Evolutionary conservation across 2,888 invertebrate genomes (phyloP), one percentile per base, ranked within the genome.

Genomic region (Folsomia manolachei): DNA sequence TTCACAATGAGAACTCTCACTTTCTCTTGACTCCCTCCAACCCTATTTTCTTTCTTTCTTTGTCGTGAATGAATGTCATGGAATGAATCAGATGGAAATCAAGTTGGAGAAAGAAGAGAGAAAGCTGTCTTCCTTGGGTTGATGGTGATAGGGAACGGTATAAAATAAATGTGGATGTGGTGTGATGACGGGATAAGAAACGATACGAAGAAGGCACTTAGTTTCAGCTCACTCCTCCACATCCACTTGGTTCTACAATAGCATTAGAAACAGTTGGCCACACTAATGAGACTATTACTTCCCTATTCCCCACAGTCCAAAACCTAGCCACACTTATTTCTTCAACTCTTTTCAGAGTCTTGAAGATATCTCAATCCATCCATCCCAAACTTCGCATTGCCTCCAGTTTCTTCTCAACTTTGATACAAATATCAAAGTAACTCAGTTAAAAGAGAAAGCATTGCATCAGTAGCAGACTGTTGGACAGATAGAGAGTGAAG

Each of bases 231-330:
- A 56, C 19, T 56, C 56, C 21, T 56, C 21, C 21, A 56, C 56
- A 19, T 56, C 4, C 56, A 19, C 21, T 19, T 56, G 21, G 51
- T 51, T 51, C 9, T n/a, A 56, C 56, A 56, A 56, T 56, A 21
- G 66, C 74, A 74, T 74, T 74, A 74, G 71, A 71, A 74, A 74
- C 74, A 74, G 74, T 74, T 74, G 74, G 74, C 71, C 71, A 69
- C 69, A 66, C 69, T 74, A 71, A 74, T 71, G 74, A 74, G 74
- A 74, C 74, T 71, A 74, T 74, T 74, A 74, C 74, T 71, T 74
- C 71, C 74, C 69, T 71, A 74, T 74, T 74, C 61, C 74, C 71
- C 71, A 68, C 74, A 69, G 62, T 52, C 71, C 52, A 27, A 67
- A 66, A n/a, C n/a, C n/a, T n/a, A 60, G 63, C 71, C 71, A 70